These are phyloP conservation scores for Sebastes iracundus DNA, from an alignment of 2,797 vertebrate genomes.

Conservation along the genomic window DNA sequence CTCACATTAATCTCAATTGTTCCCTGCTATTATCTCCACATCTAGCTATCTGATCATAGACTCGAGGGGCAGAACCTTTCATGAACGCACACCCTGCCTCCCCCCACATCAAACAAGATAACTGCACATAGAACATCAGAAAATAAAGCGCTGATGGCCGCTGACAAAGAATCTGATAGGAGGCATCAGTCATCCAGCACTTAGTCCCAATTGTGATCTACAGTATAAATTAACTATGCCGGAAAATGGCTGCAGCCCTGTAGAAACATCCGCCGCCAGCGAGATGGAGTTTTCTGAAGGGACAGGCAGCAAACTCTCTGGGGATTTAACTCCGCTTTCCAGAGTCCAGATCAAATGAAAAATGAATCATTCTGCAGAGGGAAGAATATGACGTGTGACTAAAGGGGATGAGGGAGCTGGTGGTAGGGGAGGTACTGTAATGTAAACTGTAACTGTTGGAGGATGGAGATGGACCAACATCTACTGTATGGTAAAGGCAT, in stretches of 20 bases:
- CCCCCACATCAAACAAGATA: constrained; percentile 36
- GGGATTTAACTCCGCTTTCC: constrained; percentile 45
- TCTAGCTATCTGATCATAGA: constrained; percentile 47
- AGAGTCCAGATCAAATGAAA: constrained; percentile 71
- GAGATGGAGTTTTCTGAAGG: constrained; percentile 31
- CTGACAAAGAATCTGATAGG: constrained; percentile 36
- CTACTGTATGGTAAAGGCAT: neutral
- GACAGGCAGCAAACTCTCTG: constrained; percentile 45
- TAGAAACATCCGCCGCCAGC: neutral
- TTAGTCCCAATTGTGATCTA: constrained; percentile 38
- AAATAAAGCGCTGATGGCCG: constrained; percentile 49
- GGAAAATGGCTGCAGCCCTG: constrained; percentile 22
- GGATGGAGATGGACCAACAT: neutral
- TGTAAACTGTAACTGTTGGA: constrained; percentile 33
- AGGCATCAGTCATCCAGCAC: constrained; percentile 47
- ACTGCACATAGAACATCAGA: constrained; percentile 4
- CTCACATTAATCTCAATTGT: constrained; percentile 39
- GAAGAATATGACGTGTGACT: constrained; percentile 58
- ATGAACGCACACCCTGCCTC: neutral
- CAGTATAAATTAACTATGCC: constrained; percentile 62
- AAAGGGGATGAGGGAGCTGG: constrained; percentile 55
- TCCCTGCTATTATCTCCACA: constrained; percentile 45
- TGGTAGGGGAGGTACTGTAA: constrained; percentile 25
- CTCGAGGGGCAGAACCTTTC: constrained; percentile 21
- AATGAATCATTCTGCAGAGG: constrained; percentile 61